Conservation (phyloP, 2,113 vertebrate genomes). For the Platycercus adscitus region DNA sequence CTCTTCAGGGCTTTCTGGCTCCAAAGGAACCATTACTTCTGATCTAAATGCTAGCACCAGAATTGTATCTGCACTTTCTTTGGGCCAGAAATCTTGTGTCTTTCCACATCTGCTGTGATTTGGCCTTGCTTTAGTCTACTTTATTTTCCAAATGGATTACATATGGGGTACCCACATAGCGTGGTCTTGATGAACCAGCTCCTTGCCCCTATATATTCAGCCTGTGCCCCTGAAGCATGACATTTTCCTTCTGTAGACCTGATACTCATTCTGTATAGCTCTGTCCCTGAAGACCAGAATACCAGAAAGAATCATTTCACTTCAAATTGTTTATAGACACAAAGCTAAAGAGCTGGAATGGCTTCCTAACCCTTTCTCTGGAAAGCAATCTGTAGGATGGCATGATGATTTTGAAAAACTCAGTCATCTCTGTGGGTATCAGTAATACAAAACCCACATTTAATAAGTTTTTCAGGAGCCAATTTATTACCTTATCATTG, state of each 20-base stretch:
- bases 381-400: background rate
- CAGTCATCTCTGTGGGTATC: background rate
- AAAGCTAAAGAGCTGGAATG: background rate
- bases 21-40: background rate
- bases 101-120: background rate
- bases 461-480: slow-evolving; percentile 38
- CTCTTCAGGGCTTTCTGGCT: background rate
- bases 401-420: background rate
- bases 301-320: background rate
- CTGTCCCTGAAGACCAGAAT: background rate
- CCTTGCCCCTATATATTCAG: background rate
- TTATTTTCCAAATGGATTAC: background rate
- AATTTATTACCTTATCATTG: slow-evolving; percentile 45
- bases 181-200: background rate
- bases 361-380: background rate
- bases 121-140: background rate
- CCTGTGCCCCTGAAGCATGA: background rate
- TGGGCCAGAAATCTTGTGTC: background rate
- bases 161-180: too few relatives aligned
- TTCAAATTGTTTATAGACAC: background rate
- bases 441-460: background rate
- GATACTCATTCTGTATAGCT: rapidly evolving
- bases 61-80: background rate
- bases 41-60: background rate
- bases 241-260: background rate